phyloP scores from a whole-genome alignment of 2,113 vertebrate genomes.

The Sphaerodactylus townsendi region DNA sequence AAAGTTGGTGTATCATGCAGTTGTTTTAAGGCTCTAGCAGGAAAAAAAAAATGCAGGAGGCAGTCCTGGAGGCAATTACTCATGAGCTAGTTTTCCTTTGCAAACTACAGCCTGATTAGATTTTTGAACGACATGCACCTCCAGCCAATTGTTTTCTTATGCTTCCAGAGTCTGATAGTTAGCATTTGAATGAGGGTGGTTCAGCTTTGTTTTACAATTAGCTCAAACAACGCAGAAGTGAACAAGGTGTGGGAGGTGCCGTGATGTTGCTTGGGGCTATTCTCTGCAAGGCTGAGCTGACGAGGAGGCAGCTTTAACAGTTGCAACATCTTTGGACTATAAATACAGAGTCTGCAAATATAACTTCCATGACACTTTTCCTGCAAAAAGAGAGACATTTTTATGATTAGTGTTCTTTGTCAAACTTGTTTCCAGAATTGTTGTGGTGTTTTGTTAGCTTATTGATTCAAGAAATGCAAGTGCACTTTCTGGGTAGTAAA shows the following conservation, averaged over 20 bases:
- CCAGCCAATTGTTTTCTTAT: constrained; percentile 41
- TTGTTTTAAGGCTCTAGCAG: neutral
- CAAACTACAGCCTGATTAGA: neutral
- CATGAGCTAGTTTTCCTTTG: neutral
- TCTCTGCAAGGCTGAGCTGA: neutral
- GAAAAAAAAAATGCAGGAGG: too few relatives aligned
- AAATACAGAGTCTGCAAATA: neutral
- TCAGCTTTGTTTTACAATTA: neutral
- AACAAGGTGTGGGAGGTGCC: neutral
- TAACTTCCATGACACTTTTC: neutral
- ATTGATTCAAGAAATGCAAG: neutral
- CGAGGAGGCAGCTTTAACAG: neutral
- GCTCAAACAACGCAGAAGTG: neutral
- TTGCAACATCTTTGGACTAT: neutral
- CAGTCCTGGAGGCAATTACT: too few relatives aligned
- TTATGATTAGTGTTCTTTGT: neutral
- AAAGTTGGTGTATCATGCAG: neutral
- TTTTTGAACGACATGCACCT: neutral
- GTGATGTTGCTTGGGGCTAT: neutral
- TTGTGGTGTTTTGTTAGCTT: neutral
- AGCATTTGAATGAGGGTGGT: constrained; percentile 43
- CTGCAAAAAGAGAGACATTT: neutral
- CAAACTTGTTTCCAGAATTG: neutral
- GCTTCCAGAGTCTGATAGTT: constrained; percentile 38
- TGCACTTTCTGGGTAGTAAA: too few relatives aligned